These are phyloP conservation scores for Urocynchramus pylzowi DNA, from an alignment of 2,113 vertebrate species.

Conservation along the genomic window DNA sequence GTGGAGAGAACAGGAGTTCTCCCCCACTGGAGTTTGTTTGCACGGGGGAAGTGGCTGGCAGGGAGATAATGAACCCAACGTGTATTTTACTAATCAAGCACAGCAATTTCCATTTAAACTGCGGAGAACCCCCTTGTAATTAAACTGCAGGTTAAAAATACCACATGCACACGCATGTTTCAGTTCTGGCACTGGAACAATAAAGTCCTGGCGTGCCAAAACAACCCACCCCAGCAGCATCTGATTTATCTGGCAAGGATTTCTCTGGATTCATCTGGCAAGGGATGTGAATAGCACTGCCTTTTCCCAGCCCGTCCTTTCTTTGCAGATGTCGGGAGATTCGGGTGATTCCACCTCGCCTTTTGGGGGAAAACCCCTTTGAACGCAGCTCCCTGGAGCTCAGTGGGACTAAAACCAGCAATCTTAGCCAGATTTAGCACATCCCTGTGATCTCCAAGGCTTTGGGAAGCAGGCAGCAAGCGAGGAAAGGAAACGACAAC, in stretches of 20 bases:
- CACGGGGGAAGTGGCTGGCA: not conserved
- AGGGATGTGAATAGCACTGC: not conserved
- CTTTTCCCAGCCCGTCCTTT: not conserved
- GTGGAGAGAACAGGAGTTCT: not conserved
- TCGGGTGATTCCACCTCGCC: fast-evolving
- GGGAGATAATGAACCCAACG: not conserved
- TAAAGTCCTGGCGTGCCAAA: not conserved
- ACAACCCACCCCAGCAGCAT: not conserved
- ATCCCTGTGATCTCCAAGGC: not conserved
- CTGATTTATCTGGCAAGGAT: not conserved
- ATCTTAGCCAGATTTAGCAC: not conserved
- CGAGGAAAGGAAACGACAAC: not conserved
- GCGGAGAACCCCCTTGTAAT: not conserved
- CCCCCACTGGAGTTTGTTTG: not conserved
- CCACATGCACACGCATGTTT: not conserved
- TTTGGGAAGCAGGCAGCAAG: not conserved
- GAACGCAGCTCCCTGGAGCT: not conserved
- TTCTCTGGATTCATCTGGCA: not conserved
- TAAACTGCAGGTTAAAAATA: not conserved
- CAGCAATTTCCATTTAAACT: not conserved
- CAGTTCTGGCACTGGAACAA: not conserved
- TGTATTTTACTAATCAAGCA: not conserved
- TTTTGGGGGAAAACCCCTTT: not conserved
- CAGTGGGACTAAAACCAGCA: not conserved
- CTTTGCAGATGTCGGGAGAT: not conserved